A percentile compares a stretch with the other conserved stretches of the same genome.
These are phyloP conservation scores for Chrysotoxum bicinctum DNA, from an alignment of 2,888 invertebrate species.

Conservation along the genomic window DNA sequence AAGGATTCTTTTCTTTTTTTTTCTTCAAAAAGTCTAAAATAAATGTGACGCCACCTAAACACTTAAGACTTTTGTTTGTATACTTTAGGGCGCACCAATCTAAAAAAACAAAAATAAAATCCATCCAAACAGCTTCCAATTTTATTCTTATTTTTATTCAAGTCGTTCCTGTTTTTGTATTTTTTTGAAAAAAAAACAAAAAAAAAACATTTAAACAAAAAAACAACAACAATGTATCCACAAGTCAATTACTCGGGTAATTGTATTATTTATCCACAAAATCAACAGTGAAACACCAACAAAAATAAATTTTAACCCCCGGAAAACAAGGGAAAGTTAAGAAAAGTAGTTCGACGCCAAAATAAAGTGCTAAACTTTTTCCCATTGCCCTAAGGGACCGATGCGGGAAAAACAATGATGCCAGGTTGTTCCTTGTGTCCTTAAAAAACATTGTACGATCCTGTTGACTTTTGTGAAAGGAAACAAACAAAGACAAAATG, in stretches of 20 bases:
- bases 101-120: not conserved
- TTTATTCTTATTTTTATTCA: not conserved
- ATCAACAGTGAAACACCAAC: conserved; percentile 56
- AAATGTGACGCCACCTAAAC: not conserved
- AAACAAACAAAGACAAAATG: not conserved
- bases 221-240: conserved; percentile 38
- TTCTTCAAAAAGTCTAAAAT: not conserved
- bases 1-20: too few relatives aligned
- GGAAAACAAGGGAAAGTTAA: conserved; percentile 57
- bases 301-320: conserved; percentile 41
- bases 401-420: conserved; percentile 28
- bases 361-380: conserved; percentile 67
- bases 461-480: conserved; percentile 8
- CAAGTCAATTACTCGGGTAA: conserved; percentile 65
- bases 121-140: not conserved
- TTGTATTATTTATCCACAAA: conserved; percentile 59
- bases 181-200: not conserved
- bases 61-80: not conserved
- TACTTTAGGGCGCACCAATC: not conserved
- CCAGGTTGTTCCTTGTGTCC: conserved; percentile 14
- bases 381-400: conserved; percentile 29
- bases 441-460: conserved; percentile 17
- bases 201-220: not conserved
- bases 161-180: not conserved
- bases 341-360: conserved; percentile 69